These are phyloP conservation scores for Vombatus ursinus DNA, from an alignment of 2,113 vertebrate genomes.

Conservation along the genomic window DNA sequence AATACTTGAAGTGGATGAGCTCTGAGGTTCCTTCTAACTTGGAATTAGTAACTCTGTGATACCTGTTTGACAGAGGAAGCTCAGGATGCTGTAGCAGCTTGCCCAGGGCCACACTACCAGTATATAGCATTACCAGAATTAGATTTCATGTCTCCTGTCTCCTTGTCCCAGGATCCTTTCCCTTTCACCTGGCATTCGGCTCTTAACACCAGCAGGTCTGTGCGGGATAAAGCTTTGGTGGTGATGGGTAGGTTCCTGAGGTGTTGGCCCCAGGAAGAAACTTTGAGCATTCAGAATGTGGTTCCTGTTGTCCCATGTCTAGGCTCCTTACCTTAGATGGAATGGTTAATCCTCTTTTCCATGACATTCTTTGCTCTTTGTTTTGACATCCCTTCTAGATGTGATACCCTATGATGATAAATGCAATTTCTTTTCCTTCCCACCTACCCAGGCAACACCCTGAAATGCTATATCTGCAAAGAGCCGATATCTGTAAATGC, in stretches of 20 bases:
- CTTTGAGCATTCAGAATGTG: not conserved
- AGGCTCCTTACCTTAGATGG: not conserved
- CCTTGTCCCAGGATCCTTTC: not conserved
- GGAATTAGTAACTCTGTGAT: too few species aligned
- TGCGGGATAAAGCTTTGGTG: not conserved
- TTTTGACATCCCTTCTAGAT: not conserved
- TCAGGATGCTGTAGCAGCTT: too few species aligned
- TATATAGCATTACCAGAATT: not conserved
- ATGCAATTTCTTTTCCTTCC: not conserved
- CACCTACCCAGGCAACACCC: not conserved
- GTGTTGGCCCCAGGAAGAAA: not conserved
- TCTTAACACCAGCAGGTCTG: not conserved
- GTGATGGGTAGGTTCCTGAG: not conserved
- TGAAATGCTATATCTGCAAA: not conserved
- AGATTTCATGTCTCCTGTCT: not conserved
- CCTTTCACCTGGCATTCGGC: not conserved
- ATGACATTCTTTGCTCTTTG: not conserved
- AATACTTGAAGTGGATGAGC: too few species aligned
- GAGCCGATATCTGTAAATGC: not conserved
- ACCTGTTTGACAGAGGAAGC: too few species aligned
- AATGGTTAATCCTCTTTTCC: not conserved
- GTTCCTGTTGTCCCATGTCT: not conserved
- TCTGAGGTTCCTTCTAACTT: too few species aligned
- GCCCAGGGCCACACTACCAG: too few species aligned
- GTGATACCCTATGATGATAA: not conserved